A percentile compares a stretch with the other conserved stretches of the same genome.
Conservation (phyloP, 2,888 invertebrate species). For the Drosophila prostipennis region DNA sequence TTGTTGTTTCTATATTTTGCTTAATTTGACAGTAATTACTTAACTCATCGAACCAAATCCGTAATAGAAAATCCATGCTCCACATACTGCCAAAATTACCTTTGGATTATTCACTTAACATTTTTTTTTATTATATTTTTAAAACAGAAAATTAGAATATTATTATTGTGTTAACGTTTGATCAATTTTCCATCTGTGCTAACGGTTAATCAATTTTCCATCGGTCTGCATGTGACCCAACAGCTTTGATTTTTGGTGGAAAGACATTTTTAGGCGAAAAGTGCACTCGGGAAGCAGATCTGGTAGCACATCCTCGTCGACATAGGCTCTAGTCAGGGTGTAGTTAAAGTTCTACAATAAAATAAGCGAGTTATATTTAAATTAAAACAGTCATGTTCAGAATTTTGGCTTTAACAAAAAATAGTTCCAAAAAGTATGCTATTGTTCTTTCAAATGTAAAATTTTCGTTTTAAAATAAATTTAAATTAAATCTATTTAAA, state of each 20-base stretch:
- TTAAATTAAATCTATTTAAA: neutral
- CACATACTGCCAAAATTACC: neutral
- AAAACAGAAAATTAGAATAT: neutral
- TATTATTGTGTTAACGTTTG: neutral
- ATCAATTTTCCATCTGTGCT: constrained; percentile 39
- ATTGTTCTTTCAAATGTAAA: neutral
- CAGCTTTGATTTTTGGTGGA: constrained; percentile 31
- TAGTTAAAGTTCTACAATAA: constrained; percentile 57
- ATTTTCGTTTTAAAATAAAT: no score
- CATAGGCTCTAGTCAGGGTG: constrained; percentile 43
- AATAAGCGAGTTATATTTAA: no score
- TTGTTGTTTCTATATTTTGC: neutral
- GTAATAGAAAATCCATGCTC: neutral
- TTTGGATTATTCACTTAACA: neutral
- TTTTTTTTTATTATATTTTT: constrained; percentile 1
- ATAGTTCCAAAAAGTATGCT: neutral
- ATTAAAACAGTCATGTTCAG: no score
- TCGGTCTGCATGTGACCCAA: constrained; percentile 36
- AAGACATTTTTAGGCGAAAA: constrained; percentile 36
- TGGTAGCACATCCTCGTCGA: constrained; percentile 54
- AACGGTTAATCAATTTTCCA: constrained; percentile 29
- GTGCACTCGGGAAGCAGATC: constrained; percentile 54
- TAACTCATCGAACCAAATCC: neutral
- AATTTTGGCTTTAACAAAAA: no score
- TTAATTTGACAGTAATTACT: neutral